phyloP scores from a whole-genome alignment of 1,140 invertebrate genomes.

The Sipha flava region DNA sequence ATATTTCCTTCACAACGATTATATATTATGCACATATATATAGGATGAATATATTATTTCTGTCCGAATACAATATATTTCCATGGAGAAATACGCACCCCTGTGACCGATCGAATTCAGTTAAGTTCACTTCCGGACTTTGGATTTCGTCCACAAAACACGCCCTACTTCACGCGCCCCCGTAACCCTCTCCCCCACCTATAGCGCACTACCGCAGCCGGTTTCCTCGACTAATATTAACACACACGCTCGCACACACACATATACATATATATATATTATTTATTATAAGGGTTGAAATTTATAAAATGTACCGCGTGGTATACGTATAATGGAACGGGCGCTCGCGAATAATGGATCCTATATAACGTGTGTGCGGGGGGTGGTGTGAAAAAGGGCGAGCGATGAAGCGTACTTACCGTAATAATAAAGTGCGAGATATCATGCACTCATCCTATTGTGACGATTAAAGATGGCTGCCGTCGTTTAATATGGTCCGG shows the following conservation, averaged over 20 bases:
- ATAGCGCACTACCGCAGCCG: neutral
- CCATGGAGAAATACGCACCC: neutral
- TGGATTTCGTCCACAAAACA: constrained; percentile 23
- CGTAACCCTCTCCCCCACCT: neutral
- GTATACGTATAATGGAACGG: constrained; percentile 13
- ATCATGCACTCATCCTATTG: constrained; percentile 34
- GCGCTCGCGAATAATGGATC: constrained; percentile 19
- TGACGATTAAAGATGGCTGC: constrained; percentile 36
- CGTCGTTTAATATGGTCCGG: constrained; percentile 18
- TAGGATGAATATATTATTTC: constrained; percentile 6
- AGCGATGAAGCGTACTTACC: constrained; percentile 27
- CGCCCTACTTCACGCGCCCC: neutral
- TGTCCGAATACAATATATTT: constrained; percentile 13
- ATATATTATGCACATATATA: neutral
- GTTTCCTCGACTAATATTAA: neutral
- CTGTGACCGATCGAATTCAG: constrained; percentile 12
- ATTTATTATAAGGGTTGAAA: constrained; percentile 14
- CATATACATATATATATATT: neutral
- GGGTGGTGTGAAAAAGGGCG: constrained; percentile 24
- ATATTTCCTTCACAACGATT: neutral
- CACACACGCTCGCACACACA: neutral
- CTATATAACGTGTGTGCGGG: neutral
- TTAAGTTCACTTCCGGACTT: constrained; percentile 31
- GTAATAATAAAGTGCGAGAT: constrained; percentile 31
- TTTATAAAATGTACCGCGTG: neutral